Conservation (phyloP, 23 tunicate genomes). For the Clavelina lepadiformis region DNA sequence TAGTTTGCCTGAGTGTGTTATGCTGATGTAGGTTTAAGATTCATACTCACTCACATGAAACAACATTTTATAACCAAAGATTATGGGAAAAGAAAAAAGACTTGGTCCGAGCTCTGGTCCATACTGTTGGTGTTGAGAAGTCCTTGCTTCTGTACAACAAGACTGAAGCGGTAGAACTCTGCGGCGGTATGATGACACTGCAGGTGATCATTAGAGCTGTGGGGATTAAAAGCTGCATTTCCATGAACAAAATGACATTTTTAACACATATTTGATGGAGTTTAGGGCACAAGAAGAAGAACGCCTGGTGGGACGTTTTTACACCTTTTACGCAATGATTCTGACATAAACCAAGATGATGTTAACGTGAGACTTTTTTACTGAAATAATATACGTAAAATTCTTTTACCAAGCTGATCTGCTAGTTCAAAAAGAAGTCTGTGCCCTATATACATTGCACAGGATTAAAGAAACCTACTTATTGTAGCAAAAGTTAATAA, state of each 20-base stretch:
- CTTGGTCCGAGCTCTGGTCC: conserved; percentile 42
- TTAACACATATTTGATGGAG: not conserved
- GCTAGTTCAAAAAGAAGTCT: too few species aligned
- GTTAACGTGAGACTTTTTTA: conserved; percentile 39
- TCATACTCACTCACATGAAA: too few species aligned
- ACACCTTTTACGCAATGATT: conserved; percentile 45
- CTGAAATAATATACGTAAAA: too few species aligned
- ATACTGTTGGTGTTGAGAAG: conserved; percentile 46
- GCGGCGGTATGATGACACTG: conserved; percentile 69
- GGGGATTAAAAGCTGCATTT: too few species aligned
- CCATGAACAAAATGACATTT: conserved; percentile 4
- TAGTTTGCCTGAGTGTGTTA: too few species aligned
- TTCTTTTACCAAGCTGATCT: too few species aligned
- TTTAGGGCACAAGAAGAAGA: conserved; percentile 75
- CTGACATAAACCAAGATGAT: conserved; percentile 52
- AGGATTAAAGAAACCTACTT: too few species aligned
- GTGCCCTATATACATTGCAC: too few species aligned
- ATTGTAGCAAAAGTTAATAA: not conserved
- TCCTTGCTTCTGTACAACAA: conserved; percentile 58
- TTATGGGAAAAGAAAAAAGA: conserved; percentile 86
- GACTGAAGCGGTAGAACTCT: conserved; percentile 53
- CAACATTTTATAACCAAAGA: conserved; percentile 19
- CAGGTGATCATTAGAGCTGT: too few species aligned
- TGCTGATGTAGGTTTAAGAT: not conserved
- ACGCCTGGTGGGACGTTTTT: conserved; percentile 91